Percentiles rank a stretch among this genome's conserved stretches.
Evolutionary conservation across 1,140 invertebrate genomes (phyloP).

Genomic region (Tetraneura akinire): DNA sequence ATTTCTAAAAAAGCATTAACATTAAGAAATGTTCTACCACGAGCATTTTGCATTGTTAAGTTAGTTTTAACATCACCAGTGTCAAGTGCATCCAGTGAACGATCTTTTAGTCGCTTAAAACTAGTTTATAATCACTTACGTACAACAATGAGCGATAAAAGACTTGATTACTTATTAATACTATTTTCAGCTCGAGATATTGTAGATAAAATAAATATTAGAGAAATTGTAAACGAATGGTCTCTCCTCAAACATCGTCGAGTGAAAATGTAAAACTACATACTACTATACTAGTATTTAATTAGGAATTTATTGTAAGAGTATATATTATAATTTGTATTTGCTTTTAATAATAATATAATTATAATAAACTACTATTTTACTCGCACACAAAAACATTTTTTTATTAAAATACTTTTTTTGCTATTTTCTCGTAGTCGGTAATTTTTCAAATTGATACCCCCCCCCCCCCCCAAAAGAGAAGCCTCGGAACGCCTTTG

Average conservation of each 20-base stretch:
- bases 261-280: conserved; percentile 28
- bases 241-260: neutral
- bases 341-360: neutral
- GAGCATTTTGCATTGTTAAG: too few relatives aligned
- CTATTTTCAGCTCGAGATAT: too few relatives aligned
- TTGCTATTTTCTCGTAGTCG: too few relatives aligned
- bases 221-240: conserved; percentile 36
- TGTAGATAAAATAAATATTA: conserved; percentile 37
- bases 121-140: conserved; percentile 20
- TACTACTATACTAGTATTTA: neutral
- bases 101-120: conserved; percentile 33
- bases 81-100: neutral
- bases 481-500: neutral
- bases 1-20: conserved; percentile 33
- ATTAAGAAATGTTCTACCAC: conserved; percentile 8
- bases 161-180: too few relatives aligned
- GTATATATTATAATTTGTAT: neutral
- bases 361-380: neutral
- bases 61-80: too few relatives aligned
- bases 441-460: neutral
- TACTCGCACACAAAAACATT: neutral
- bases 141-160: neutral
- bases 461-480: neutral
- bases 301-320: conserved; percentile 25
- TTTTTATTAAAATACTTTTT: neutral